A percentile compares a stretch with the other conserved stretches of the same genome.
phyloP scores from a whole-genome alignment of 92 coral and sea anemone genomes.

The Zoanthus sociatus region DNA sequence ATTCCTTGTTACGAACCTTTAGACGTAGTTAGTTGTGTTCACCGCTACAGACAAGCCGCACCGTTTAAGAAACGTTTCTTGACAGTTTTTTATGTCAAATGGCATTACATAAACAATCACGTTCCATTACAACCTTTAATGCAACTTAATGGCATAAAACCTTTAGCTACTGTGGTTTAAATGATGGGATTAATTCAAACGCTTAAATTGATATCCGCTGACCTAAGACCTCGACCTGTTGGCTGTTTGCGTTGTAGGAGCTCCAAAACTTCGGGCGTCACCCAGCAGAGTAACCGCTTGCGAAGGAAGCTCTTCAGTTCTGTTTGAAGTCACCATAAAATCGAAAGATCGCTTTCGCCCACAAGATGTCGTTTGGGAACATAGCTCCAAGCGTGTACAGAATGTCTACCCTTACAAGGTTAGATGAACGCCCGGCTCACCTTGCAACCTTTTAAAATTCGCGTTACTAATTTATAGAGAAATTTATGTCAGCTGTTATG shows the following conservation, averaged over 20 bases:
- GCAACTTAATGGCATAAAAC: no score
- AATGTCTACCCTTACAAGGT: constrained; percentile 39
- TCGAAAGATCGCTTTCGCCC: constrained; percentile 39
- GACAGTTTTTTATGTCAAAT: no score
- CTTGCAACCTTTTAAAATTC: neutral
- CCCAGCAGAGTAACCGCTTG: constrained; percentile 28
- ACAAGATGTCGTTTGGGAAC: constrained; percentile 29
- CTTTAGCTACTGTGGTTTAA: no score
- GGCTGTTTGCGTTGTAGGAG: neutral
- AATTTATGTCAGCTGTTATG: neutral
- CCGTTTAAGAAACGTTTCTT: no score
- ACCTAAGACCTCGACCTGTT: neutral
- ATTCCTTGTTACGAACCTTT: no score
- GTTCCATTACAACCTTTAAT: no score
- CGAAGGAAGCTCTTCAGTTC: constrained; percentile 41
- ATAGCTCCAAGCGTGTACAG: constrained; percentile 22
- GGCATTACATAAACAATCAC: no score
- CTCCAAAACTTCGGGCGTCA: constrained; percentile 33
- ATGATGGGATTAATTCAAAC: no score
- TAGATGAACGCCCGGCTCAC: neutral
- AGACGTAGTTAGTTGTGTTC: no score
- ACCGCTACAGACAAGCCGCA: no score
- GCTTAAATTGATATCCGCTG: no score
- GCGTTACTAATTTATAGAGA: neutral
- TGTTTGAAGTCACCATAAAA: constrained; percentile 9